phyloP scores from a whole-genome alignment of 2,113 vertebrate species.

The Xyrauchen texanus region DNA sequence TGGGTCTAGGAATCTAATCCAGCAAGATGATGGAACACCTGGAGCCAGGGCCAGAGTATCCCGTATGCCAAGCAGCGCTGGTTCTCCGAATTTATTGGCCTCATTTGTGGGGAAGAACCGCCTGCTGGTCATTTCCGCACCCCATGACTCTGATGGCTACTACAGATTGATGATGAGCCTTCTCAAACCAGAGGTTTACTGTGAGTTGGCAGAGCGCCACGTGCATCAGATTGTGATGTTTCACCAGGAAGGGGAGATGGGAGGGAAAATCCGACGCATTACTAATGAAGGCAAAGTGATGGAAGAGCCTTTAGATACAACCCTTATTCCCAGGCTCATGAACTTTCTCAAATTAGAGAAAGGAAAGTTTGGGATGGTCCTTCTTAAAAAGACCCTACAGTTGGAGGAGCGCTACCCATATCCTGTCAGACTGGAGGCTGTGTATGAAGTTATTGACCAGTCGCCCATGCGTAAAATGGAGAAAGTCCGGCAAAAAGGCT shows the following conservation, averaged over 20 bases:
- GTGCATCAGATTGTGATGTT: slow-evolving; percentile 96
- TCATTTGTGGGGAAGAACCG: slow-evolving; percentile 93
- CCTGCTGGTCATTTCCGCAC: slow-evolving; percentile 91
- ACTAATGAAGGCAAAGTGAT: slow-evolving; percentile 87
- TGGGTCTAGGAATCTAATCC: slow-evolving; percentile 57
- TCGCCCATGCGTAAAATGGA: slow-evolving; percentile 88
- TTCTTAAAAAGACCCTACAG: slow-evolving; percentile 94
- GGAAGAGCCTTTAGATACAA: slow-evolving; percentile 87
- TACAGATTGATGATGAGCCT: slow-evolving; percentile 97
- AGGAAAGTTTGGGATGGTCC: slow-evolving; percentile 96
- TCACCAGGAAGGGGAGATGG: slow-evolving; percentile 89
- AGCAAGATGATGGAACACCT: slow-evolving; percentile 76
- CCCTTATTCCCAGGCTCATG: slow-evolving; percentile 89
- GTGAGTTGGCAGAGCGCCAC: slow-evolving; percentile 91
- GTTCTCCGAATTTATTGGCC: slow-evolving; percentile 89
- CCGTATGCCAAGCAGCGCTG: slow-evolving; percentile 81
- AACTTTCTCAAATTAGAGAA: slow-evolving; percentile 93
- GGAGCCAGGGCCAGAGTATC: slow-evolving; percentile 70
- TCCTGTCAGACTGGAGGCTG: slow-evolving; percentile 92
- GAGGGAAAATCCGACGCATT: slow-evolving; percentile 88
- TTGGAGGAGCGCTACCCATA: slow-evolving; percentile 96
- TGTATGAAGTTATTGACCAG: slow-evolving; percentile 95
- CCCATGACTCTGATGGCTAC: slow-evolving; percentile 92
- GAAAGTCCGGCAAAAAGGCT: slow-evolving; percentile 92
- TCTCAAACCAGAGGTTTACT: slow-evolving; percentile 91